Evolutionary conservation across 1,140 invertebrate species (phyloP), one percentile per base, ranked within the genome.

Genomic region (Adelges cooleyi): DNA sequence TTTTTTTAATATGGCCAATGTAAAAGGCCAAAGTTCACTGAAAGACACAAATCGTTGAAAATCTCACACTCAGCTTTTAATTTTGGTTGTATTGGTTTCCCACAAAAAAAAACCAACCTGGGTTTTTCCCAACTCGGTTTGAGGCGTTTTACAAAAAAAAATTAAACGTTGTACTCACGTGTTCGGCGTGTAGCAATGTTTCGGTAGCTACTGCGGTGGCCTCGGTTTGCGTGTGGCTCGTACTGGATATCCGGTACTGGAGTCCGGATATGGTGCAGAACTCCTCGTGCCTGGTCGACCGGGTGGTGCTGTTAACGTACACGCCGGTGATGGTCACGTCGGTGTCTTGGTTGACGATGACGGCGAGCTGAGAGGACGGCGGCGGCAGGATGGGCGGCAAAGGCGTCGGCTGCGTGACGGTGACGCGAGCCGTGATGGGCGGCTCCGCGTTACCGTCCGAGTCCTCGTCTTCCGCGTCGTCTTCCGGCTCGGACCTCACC

Each of bases 281-380:
- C 29, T 86, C 86, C 75, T 89, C 87, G 71, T 88, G 86, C 73
- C 82, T 85, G 69, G 81, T 87, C 48, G 78, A 87, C 73, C 76
- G 80, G 66, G 82, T 89, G 75, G 83, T 84, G 66, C 79, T 79
- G 73, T 86, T 86, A 42, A 86, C 83, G 71, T 86, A 86, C 53
- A 90, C 86, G 22, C 86, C 86, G 1, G 88, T 90, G 66, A 90
- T 89, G 48, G 88, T 91, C 1, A 91, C 86, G 69, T 90, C 88
- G 0, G 88, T 87, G 69, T 90, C 87, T 73, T 89, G 86, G 71
- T 65, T 68, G 13, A 68, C 67, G 36, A 68, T 68, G 2, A 67
- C 65, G 8, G 68, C 68, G 1, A 69, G 66, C 22, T 70, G 56
- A 6, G 56, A 62, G 2, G 56, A 48, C 11, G 56, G 56, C 18